Evolutionary conservation across 2,113 vertebrate species (phyloP).

Genomic region (Podarcis cretensis): DNA sequence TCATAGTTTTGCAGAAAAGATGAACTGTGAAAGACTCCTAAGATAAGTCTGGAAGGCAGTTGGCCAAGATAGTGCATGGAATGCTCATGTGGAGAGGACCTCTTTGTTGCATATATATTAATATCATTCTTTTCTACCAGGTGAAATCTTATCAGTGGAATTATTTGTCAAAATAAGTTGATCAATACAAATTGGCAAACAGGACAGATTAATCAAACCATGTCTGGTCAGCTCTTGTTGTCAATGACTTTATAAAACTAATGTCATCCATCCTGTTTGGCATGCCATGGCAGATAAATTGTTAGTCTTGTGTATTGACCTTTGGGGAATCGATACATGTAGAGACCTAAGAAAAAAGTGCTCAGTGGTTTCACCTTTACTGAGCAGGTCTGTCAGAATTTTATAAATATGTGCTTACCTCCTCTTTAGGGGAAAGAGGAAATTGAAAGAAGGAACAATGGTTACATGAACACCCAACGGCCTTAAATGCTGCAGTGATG

Average conservation of each 20-base stretch:
- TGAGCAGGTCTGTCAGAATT: neutral
- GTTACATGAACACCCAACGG: neutral
- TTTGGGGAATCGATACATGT: conserved; percentile 17
- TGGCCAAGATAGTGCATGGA: neutral
- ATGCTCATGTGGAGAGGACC: neutral
- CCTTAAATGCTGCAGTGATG: neutral
- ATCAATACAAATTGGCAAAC: conserved; percentile 22
- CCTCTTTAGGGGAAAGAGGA: neutral
- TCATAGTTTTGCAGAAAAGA: neutral
- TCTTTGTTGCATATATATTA: neutral
- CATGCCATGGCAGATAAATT: conserved; percentile 26
- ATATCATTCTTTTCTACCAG: conserved; percentile 22
- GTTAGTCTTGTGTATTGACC: conserved; percentile 25
- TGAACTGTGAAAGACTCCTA: neutral
- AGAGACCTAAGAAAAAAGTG: neutral
- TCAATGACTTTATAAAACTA: conserved; percentile 29
- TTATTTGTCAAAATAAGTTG: conserved; percentile 22
- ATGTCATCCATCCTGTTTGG: neutral
- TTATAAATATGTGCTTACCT: conserved; percentile 3
- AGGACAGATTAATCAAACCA: conserved; percentile 27
- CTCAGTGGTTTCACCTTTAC: neutral
- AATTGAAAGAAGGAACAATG: neutral
- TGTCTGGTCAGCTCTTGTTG: neutral
- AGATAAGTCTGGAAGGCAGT: neutral
- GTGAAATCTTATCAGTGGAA: conserved; percentile 7